phyloP scores from a whole-genome alignment of 2,888 invertebrate species.

The Oligia fasciuncula region DNA sequence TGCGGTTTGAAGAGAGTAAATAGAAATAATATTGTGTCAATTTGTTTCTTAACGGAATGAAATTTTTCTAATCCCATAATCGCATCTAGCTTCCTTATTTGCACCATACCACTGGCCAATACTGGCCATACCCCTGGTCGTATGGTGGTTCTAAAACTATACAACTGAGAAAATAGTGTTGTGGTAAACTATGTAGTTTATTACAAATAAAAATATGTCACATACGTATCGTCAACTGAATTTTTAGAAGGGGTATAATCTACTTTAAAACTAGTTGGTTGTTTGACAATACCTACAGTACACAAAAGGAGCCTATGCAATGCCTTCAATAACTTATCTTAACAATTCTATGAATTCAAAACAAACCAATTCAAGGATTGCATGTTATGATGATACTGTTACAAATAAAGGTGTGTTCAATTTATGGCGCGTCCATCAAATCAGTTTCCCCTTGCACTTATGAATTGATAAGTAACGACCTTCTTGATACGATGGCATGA shows the following conservation, averaged over 20 bases:
- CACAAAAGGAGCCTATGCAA: background rate
- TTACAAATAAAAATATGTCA: no score
- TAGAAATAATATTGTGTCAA: background rate
- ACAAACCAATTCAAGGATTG: background rate
- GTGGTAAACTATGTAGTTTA: no score
- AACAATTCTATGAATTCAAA: background rate
- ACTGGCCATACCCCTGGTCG: no score
- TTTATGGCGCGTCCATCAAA: conserved; percentile 41
- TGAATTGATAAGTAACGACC: conserved; percentile 73
- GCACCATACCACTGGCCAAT: no score
- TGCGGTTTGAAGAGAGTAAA: conserved; percentile 9
- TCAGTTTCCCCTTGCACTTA: conserved; percentile 64
- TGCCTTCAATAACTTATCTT: no score
- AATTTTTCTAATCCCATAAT: background rate
- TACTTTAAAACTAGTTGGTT: background rate
- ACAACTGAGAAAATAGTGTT: no score
- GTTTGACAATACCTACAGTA: background rate
- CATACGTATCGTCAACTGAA: background rate
- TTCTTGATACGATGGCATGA: conserved; percentile 72
- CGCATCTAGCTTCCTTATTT: background rate
- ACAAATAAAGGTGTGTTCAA: conserved; percentile 12
- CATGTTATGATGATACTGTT: background rate
- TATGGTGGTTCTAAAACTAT: no score
- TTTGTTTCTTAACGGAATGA: background rate
- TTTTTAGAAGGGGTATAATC: background rate